phyloP scores from a whole-genome alignment of 2,113 vertebrate genomes.

The Beaufortia kweichowensis region DNA sequence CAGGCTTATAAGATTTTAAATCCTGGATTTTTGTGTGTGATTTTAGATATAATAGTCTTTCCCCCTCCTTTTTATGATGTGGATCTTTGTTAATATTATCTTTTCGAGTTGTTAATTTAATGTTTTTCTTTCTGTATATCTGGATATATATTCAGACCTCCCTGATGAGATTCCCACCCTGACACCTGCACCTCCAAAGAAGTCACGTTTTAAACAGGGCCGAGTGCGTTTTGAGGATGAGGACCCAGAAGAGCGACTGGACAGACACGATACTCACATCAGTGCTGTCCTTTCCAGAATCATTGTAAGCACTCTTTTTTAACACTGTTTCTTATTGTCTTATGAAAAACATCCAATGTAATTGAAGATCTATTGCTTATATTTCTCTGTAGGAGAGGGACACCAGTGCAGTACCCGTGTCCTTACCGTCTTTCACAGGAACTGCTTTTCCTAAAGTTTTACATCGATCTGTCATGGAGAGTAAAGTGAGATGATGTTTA shows the following conservation, averaged over 20 bases:
- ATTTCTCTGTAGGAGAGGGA: slow-evolving; percentile 82
- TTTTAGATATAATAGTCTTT: too few relatives aligned
- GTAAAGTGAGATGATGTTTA: slow-evolving; percentile 71
- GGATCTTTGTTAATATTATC: not conserved
- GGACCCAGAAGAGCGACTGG: slow-evolving; percentile 80
- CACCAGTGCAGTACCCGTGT: slow-evolving; percentile 79
- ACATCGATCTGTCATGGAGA: slow-evolving; percentile 80
- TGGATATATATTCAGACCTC: slow-evolving; percentile 73
- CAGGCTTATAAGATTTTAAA: too few relatives aligned
- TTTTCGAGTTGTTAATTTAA: not conserved
- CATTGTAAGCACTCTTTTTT: slow-evolving; percentile 75
- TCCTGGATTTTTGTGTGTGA: too few relatives aligned
- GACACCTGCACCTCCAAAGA: slow-evolving; percentile 88
- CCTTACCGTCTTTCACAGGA: slow-evolving; percentile 78
- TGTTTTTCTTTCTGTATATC: not conserved
- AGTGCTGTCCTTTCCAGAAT: slow-evolving; percentile 91
- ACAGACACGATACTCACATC: slow-evolving; percentile 84
- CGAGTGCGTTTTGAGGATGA: slow-evolving; percentile 78
- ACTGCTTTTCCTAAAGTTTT: slow-evolving; percentile 86
- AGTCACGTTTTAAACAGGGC: slow-evolving; percentile 77
- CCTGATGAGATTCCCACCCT: slow-evolving; percentile 84
- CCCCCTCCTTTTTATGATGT: too few relatives aligned
- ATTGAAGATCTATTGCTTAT: not conserved
- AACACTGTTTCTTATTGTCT: not conserved
- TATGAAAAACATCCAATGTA: not conserved